These are phyloP conservation scores for Drosophila sucinea DNA, from an alignment of 1,140 invertebrate genomes.

Conservation along the genomic window DNA sequence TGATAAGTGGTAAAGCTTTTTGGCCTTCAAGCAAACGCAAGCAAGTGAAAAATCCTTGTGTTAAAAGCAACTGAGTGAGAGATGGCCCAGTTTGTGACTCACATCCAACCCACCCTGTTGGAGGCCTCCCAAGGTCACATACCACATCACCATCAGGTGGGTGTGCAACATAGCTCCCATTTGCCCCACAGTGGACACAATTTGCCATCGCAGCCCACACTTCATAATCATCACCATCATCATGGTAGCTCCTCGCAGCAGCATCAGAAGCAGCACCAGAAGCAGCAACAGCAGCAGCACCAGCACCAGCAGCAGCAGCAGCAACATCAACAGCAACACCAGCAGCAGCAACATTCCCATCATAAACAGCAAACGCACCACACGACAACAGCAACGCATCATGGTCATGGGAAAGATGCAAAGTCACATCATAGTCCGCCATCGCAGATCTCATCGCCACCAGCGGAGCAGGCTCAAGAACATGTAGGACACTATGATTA, in stretches of 20 bases:
- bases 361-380: slow-evolving; percentile 38
- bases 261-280: slow-evolving; percentile 52
- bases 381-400: slow-evolving; percentile 21
- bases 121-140: slow-evolving; percentile 85
- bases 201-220: slow-evolving; percentile 79
- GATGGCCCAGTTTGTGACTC: slow-evolving; percentile 85
- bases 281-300: slow-evolving; percentile 57
- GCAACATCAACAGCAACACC: slow-evolving; percentile 39
- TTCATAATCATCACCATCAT: slow-evolving; percentile 80
- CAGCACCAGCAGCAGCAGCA: slow-evolving; percentile 27
- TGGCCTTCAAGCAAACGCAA: slow-evolving; percentile 23
- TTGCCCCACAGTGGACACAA: slow-evolving; percentile 82
- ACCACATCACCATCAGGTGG: slow-evolving; percentile 83
- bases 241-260: slow-evolving; percentile 36
- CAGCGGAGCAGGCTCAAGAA: slow-evolving; percentile 44
- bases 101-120: slow-evolving; percentile 85
- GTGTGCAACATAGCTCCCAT: slow-evolving; percentile 79
- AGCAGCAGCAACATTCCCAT: slow-evolving; percentile 42
- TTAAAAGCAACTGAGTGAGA: slow-evolving; percentile 30
- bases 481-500: slow-evolving; percentile 66
- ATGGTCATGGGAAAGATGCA: slow-evolving; percentile 22
- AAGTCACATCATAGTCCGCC: slow-evolving; percentile 68
- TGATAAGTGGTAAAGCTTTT: slow-evolving; percentile 40
- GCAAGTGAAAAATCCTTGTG: slow-evolving; percentile 4
- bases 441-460: slow-evolving; percentile 56